Conservation (phyloP, 1,140 invertebrate species). For the Schlechtendalia chinensis region DNA sequence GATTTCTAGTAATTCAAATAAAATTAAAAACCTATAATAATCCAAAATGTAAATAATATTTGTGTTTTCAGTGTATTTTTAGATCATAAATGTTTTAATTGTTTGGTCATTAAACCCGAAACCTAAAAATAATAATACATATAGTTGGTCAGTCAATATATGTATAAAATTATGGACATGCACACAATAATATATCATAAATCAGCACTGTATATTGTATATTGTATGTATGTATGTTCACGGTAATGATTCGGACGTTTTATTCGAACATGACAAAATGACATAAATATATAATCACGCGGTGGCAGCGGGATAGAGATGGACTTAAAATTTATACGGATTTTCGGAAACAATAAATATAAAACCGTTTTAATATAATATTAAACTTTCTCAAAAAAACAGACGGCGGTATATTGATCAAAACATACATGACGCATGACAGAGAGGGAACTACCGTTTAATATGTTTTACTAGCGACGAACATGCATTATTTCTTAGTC, state of each 20-base stretch:
- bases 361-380: neutral
- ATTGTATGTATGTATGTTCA: neutral
- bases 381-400: neutral
- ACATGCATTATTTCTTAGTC: too few relatives aligned
- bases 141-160: neutral
- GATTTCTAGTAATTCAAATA: too few relatives aligned
- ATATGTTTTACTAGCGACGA: neutral
- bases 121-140: too few relatives aligned
- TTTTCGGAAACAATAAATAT: neutral
- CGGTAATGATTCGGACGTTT: neutral
- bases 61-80: too few relatives aligned
- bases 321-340: neutral
- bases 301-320: neutral
- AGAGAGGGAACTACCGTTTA: too few relatives aligned
- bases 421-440: too few relatives aligned
- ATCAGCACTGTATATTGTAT: neutral
- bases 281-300: neutral
- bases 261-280: constrained; percentile 8
- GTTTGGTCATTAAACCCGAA: too few relatives aligned
- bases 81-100: too few relatives aligned
- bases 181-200: neutral
- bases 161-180: neutral
- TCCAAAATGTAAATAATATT: too few relatives aligned
- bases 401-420: neutral
- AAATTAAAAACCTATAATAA: too few relatives aligned